A percentile compares a stretch with the other conserved stretches of the same genome.
Evolutionary conservation across 2,797 vertebrate genomes (phyloP).

Genomic region (Euthynnus affinis): DNA sequence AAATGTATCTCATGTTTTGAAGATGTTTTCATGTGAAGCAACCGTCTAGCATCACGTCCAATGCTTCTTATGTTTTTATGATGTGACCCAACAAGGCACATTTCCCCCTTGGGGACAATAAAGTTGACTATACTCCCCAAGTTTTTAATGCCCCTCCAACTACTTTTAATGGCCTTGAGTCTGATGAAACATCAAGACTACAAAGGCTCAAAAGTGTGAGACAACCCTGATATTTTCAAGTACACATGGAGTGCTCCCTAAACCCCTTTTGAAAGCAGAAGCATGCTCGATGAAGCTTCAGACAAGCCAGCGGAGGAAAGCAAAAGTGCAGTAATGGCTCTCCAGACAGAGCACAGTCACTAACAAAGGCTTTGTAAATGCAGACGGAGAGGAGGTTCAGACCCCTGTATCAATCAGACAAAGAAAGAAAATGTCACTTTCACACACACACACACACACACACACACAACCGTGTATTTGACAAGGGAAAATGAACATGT

Average conservation of each 20-base stretch:
- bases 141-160: background rate
- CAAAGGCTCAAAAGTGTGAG: slow-evolving; percentile 11
- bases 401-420: slow-evolving; percentile 7
- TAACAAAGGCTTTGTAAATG: slow-evolving; percentile 16
- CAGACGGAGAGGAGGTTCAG: slow-evolving; percentile 5
- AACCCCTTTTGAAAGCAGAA: slow-evolving; percentile 15
- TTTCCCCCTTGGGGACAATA: too few relatives aligned
- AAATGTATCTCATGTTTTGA: too few relatives aligned
- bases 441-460: background rate
- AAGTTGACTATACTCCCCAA: too few relatives aligned
- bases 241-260: slow-evolving; percentile 1
- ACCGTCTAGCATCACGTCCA: too few relatives aligned
- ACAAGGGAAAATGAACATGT: background rate
- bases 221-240: slow-evolving; percentile 20
- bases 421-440: slow-evolving; percentile 4
- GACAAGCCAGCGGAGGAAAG: slow-evolving; percentile 29
- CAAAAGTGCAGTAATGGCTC: slow-evolving; percentile 22
- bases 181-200: slow-evolving; percentile 7
- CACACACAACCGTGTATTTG: background rate
- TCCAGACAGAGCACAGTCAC: slow-evolving; percentile 8
- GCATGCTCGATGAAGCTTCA: slow-evolving; percentile 19
- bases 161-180: background rate
- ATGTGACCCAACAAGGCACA: too few relatives aligned
- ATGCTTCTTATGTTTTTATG: too few relatives aligned
- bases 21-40: too few relatives aligned